Conservation (phyloP, 1,140 invertebrate genomes). For the Aphelenchoides fujianensis region DNA sequence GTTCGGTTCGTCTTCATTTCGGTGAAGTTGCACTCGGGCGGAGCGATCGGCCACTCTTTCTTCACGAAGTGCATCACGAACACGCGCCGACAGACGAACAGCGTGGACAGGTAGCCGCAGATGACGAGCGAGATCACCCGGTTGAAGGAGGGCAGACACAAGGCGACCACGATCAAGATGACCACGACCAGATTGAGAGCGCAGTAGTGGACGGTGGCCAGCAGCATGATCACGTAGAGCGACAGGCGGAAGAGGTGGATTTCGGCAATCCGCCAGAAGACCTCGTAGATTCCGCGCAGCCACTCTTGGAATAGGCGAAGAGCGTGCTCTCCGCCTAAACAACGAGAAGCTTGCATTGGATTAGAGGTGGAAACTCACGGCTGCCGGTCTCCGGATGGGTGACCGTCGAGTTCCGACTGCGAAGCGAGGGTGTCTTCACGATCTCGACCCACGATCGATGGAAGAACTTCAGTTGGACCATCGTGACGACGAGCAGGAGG, state of each 20-base stretch:
- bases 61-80: constrained; percentile 15
- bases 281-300: constrained; percentile 28
- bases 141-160: constrained; percentile 38
- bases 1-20: background rate
- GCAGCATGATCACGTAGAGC: constrained; percentile 34
- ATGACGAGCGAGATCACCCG: constrained; percentile 36
- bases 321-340: background rate
- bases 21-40: constrained; percentile 1
- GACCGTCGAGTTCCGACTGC: background rate
- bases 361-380: background rate
- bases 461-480: constrained; percentile 62
- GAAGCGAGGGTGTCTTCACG: constrained; percentile 29
- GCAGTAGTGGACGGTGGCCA: constrained; percentile 48
- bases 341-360: background rate
- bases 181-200: constrained; percentile 49
- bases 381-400: background rate
- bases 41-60: background rate
- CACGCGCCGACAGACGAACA: background rate
- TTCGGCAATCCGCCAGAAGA: constrained; percentile 57
- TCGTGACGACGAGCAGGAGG: constrained; percentile 56
- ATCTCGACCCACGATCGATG: constrained; percentile 54
- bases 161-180: constrained; percentile 46
- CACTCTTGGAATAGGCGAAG: background rate
- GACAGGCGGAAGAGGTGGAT: constrained; percentile 51
- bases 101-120: constrained; percentile 43